Conservation (phyloP, 92 coral and sea anemone genomes). For the Meandrina meandrites region DNA sequence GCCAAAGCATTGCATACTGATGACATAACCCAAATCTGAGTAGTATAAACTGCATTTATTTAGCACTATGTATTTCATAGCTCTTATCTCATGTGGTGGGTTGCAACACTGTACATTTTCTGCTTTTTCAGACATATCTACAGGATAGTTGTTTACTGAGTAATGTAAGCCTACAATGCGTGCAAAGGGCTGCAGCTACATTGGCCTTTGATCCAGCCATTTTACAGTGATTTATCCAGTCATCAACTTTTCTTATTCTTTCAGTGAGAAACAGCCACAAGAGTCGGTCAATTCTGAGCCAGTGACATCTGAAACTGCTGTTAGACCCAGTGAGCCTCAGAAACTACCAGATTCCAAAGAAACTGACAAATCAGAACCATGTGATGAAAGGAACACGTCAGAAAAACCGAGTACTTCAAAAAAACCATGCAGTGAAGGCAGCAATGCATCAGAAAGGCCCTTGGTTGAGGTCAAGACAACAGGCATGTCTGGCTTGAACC, state of each 20-base stretch:
- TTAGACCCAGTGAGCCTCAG: not conserved
- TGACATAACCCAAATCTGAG: too few relatives aligned
- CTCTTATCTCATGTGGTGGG: too few relatives aligned
- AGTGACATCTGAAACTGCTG: not conserved
- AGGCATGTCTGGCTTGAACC: not conserved
- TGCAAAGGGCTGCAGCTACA: too few relatives aligned
- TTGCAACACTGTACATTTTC: too few relatives aligned
- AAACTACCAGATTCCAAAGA: not conserved
- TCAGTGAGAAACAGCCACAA: constrained; percentile 8
- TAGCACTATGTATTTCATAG: too few relatives aligned
- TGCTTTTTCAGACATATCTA: too few relatives aligned
- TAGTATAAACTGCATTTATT: too few relatives aligned
- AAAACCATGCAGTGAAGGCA: not conserved
- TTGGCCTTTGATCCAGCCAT: too few relatives aligned
- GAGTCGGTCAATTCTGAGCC: not conserved
- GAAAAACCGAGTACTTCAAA: not conserved
- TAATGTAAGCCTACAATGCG: too few relatives aligned
- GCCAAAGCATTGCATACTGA: too few relatives aligned
- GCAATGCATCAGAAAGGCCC: not conserved
- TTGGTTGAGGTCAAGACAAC: not conserved
- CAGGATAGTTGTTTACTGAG: too few relatives aligned
- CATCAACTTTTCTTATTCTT: not conserved
- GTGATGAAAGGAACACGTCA: not conserved
- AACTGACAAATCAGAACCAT: not conserved
- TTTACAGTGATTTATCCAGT: not conserved